These are phyloP conservation scores for Chromoteleia sp. DNA, from an alignment of 2,888 invertebrate genomes.

Conservation along the genomic window DNA sequence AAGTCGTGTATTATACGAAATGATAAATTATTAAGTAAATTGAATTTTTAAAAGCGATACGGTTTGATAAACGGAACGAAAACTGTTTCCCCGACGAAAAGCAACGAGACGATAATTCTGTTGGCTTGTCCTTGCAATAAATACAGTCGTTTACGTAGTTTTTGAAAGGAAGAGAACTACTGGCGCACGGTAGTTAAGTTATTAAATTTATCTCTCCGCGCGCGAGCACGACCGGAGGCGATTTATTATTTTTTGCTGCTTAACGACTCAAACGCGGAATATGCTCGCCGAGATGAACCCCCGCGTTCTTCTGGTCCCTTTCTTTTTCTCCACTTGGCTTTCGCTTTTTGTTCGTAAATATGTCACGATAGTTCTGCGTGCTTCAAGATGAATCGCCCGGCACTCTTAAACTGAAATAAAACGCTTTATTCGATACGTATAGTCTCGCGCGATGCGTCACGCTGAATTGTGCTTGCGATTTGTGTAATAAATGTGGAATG, in stretches of 20 bases:
- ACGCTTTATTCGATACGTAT: conserved; percentile 50
- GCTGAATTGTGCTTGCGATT: conserved; percentile 51
- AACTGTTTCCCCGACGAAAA: conserved; percentile 18
- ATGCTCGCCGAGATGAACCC: conserved; percentile 73
- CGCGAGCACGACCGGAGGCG: conserved; percentile 73
- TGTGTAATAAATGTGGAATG: conserved; percentile 46
- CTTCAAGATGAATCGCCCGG: conserved; percentile 63
- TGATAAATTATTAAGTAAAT: no score
- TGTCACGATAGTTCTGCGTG: conserved; percentile 66
- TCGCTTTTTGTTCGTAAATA: conserved; percentile 69
- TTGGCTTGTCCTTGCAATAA: conserved; percentile 61
- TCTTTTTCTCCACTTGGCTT: conserved; percentile 60
- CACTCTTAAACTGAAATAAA: conserved; percentile 62
- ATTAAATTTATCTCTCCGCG: conserved; percentile 82
- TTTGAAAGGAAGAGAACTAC: conserved; percentile 68
- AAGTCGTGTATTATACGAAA: no score
- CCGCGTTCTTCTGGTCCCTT: conserved; percentile 63
- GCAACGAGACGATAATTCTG: conserved; percentile 39
- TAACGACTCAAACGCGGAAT: conserved; percentile 82
- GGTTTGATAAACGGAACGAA: neutral
- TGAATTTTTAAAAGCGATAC: no score
- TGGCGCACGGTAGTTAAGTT: conserved; percentile 78
- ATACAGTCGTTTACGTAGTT: conserved; percentile 73
- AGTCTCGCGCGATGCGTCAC: conserved; percentile 48
- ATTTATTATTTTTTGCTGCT: conserved; percentile 83